Evolutionary conservation across 2,888 invertebrate genomes (phyloP), one percentile per base, ranked within the genome.

Genomic region (Aphidoletes aphidimyza): DNA sequence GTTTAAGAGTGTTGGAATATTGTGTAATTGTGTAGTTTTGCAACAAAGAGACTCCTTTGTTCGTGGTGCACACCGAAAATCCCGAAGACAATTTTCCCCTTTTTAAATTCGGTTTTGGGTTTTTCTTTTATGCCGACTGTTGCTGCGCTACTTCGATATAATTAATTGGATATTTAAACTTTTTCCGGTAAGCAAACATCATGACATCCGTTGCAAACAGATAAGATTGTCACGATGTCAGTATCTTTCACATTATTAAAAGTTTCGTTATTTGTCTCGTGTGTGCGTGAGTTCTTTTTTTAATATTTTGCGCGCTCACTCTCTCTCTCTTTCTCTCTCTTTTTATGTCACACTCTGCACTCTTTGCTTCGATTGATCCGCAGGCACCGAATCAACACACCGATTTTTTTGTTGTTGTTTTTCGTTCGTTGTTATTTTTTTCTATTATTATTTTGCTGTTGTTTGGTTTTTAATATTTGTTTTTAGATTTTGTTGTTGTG

Each of bases 91-190:
- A 19, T 17, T 47, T 47, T 47, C 17, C 47, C 47, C 47, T 47
- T n/a, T n/a, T 11, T 39, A 39, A 39, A 39, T 39, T 11, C 11
- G 39, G 6, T n/a, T n/a, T 5, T 39, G 11, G 11, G 11, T 39
- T 8, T 39, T 8, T 47, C 2, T 69, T 69, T 69, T 30, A 30
- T 69, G 69, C 69, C 69, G 69, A 69, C 69, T 69, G 30, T 69
- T 69, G 30, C 34, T 69, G 69, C 14, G 54, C 26, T 54, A 14
- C 30, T 69, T 69, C 30, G 30, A 14, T 69, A 69, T 69, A 69
- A 69, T 69, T 69, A 69, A 69, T 69, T 69, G 69, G 69, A 69
- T 69, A 69, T 69, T 69, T 69, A 69, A 69, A 69, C 69, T 69
- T 69, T 30, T 69, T 69, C 69, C 69, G 69, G 69, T 69, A 69